Base-by-base conservation (phyloP, 1,140 invertebrate genomes). In the Drosophila fuyamai region DNA sequence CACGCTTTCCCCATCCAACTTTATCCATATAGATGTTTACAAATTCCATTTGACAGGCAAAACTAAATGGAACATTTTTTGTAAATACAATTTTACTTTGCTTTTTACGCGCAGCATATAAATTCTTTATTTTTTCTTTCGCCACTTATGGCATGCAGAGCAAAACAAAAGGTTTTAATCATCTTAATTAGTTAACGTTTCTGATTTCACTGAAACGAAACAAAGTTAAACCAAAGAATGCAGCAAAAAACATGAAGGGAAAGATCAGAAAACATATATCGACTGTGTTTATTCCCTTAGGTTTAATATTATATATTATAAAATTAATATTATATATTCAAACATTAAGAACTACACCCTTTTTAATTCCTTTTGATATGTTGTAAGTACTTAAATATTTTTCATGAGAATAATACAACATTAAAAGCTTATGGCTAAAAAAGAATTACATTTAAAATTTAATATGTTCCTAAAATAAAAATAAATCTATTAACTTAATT, bases 161-260 rank as follows among this genome's bases (percentile, higher is more conserved):
- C 23, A 68, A 57, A 55, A 75, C 59, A 80, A 75, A 60, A 83
- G 80, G 84, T 83, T 89, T 89, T 81, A 84, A 84, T 89, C 80
- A 89, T 81, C 63, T 89, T 89, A 89, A 89, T 89, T 89, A 89
- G 84, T 89, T 89, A 84, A 89, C 72, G 76, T 41, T 65, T 81
- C 44, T 60, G 68, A 75, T 79, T 61, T 43, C 66, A 48, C 66
- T 48, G 54, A 56, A 67, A 63, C 18, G n/a, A 40, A 82, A 63
- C 57, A 60, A 50, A 38, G 35, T 56, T 4, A 51, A 41, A 58
- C 51, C 44, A 16, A 32, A 48, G 56, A 54, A 72, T 44, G 36
- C 50, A 56, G 23, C 35, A 55, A 60, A 59, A 65, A 16, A 58
- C 38, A 13, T 38, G 12, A n/a, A n/a, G 9, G n/a, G 8, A 43